Conservation (phyloP, 2,113 vertebrate species). For the Gambusia affinis region DNA sequence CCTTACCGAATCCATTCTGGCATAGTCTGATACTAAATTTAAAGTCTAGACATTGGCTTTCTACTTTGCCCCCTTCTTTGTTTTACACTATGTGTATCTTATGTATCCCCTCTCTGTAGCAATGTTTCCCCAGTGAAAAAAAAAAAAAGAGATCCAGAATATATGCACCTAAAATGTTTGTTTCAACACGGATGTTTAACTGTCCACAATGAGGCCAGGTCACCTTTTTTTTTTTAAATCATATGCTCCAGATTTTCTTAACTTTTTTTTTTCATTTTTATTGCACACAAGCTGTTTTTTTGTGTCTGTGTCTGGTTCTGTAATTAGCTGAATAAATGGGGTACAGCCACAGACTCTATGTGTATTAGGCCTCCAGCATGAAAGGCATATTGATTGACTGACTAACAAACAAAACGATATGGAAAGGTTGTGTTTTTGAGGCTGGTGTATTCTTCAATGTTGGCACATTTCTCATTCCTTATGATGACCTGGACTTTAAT, state of each 20-base stretch:
- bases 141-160: not conserved
- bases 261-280: constrained; percentile 34
- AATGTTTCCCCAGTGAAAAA: constrained; percentile 39
- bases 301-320: constrained; percentile 60
- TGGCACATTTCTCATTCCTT: not conserved
- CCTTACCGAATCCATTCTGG: constrained; percentile 29
- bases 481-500: not conserved
- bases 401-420: constrained; percentile 25
- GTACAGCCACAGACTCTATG: constrained; percentile 26
- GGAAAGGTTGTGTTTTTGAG: constrained; percentile 7
- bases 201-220: constrained; percentile 43
- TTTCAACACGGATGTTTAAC: constrained; percentile 28
- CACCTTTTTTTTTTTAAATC: not conserved
- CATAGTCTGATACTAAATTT: constrained; percentile 3
- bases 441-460: not conserved
- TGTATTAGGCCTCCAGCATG: constrained; percentile 28
- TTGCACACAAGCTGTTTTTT: constrained; percentile 71
- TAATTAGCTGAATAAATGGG: constrained; percentile 56
- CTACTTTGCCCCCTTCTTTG: constrained; percentile 7
- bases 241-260: constrained; percentile 53
- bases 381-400: constrained; percentile 19
- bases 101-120: constrained; percentile 39
- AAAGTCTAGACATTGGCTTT: constrained; percentile 15
- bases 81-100: constrained; percentile 42
- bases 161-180: constrained; percentile 8